Evolutionary conservation across 2,888 invertebrate genomes (phyloP), one percentile per base, ranked within the genome.

Genomic region (Meliscaeva auricollis): DNA sequence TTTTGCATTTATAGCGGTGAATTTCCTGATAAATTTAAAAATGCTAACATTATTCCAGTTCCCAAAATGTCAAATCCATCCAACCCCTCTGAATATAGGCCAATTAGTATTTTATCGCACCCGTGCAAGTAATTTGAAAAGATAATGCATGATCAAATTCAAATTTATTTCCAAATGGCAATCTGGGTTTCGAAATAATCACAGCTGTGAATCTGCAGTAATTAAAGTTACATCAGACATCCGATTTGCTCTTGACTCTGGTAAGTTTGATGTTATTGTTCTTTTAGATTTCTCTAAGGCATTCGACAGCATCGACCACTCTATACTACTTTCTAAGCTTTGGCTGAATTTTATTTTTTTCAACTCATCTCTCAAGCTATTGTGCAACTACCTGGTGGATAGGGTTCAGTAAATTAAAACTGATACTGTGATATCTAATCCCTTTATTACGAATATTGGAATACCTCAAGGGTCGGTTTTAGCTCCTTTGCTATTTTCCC

Each of bases 161-260:
- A 41, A 4, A 13, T 11, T 41, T 41, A 13, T 41, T 2, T 41
- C 15, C 6, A 44, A 44, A 44, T 44, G 41, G 41, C 41, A 44
- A 44, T 44, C 41, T 5, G 41, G 15, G 15, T 44, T 44, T n/a
- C 41, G 15, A n/a, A 44, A 6, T n/a, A n/a, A 44, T 2, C n/a
- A 44, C n/a, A 44, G n/a, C n/a, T 44, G 41, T 17, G 44, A 46
- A 46, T 15, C 44, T 17, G 44, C 44, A 46, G 44, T 46, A 17
- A 2, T 46, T 15, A 46, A 46, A 15, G 2, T n/a, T 17, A 46
- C 15, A n/a, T 44, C 6, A 15, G 26, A 26, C 26, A n/a, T n/a
- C n/a, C n/a, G n/a, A n/a, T n/a, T n/a, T n/a, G n/a, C n/a, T n/a
- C n/a, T n/a, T n/a, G n/a, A n/a, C n/a, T n/a, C n/a, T n/a, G n/a